Percentiles rank a stretch among this genome's conserved stretches.
These are phyloP conservation scores for Drosophila ogumai DNA, from an alignment of 1,140 invertebrate genomes.

Conservation along the genomic window DNA sequence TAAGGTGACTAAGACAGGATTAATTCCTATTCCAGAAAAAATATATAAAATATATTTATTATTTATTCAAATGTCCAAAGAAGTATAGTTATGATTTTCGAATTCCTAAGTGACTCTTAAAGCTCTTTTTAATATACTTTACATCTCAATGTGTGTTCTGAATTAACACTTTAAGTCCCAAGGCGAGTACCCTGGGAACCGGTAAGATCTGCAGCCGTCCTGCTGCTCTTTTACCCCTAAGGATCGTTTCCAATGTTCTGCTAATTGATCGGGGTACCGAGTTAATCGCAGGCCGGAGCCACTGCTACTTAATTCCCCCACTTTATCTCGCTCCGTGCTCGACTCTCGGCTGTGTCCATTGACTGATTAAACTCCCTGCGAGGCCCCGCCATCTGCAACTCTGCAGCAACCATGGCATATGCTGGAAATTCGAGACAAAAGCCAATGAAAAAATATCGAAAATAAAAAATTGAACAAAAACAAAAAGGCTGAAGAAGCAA, in stretches of 20 bases:
- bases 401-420: constrained; percentile 57
- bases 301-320: constrained; percentile 31
- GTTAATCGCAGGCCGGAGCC: constrained; percentile 26
- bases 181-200: background rate
- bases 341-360: constrained; percentile 19
- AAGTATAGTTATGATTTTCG: too few species aligned
- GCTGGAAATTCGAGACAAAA: constrained; percentile 69
- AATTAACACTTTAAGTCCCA: background rate
- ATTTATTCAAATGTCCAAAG: background rate
- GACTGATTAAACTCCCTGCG: constrained; percentile 32
- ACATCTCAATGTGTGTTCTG: background rate
- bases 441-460: constrained; percentile 40
- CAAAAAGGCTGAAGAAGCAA: constrained; percentile 27
- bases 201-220: background rate
- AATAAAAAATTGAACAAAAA: constrained; percentile 33
- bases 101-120: background rate
- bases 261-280: constrained; percentile 35
- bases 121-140: background rate
- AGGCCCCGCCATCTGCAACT: constrained; percentile 30
- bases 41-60: too few species aligned
- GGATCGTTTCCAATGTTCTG: constrained; percentile 12
- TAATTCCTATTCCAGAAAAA: too few species aligned
- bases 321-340: background rate
- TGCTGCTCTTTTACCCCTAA: too few species aligned
- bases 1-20: too few species aligned